Evolutionary conservation across 2,113 vertebrate genomes (phyloP).

Genomic region (Trichechus manatus): DNA sequence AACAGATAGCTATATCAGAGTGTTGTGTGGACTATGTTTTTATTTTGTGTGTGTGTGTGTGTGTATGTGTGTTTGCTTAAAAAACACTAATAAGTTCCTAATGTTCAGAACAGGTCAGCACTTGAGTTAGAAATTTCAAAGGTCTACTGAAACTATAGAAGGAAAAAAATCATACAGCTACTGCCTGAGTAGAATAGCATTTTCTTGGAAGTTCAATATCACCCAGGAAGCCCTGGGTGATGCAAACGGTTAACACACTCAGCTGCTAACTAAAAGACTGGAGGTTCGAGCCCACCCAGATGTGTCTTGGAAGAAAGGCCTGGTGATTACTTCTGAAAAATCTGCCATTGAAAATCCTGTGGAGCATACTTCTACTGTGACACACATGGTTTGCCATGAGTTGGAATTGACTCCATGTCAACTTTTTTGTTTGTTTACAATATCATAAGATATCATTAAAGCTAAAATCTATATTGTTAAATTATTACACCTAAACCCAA

Average conservation of each 20-base stretch:
- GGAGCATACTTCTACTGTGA: neutral
- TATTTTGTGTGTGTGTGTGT: neutral
- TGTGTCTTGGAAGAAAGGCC: neutral
- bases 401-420: neutral
- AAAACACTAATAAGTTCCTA: conserved; percentile 19
- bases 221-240: neutral
- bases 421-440: neutral
- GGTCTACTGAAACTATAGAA: neutral
- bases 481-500: neutral
- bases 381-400: neutral
- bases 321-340: neutral
- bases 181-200: fast-evolving
- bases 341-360: neutral
- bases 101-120: neutral
- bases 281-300: neutral
- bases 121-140: neutral
- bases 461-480: neutral
- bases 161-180: neutral
- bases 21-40: neutral
- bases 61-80: neutral
- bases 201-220: neutral
- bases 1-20: neutral
- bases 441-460: neutral
- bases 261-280: neutral
- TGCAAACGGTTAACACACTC: neutral